Percentiles rank a stretch among this genome's conserved stretches.
These are phyloP conservation scores for Ctenosaura bakeri DNA, from an alignment of 2,797 vertebrate species.

Conservation along the genomic window DNA sequence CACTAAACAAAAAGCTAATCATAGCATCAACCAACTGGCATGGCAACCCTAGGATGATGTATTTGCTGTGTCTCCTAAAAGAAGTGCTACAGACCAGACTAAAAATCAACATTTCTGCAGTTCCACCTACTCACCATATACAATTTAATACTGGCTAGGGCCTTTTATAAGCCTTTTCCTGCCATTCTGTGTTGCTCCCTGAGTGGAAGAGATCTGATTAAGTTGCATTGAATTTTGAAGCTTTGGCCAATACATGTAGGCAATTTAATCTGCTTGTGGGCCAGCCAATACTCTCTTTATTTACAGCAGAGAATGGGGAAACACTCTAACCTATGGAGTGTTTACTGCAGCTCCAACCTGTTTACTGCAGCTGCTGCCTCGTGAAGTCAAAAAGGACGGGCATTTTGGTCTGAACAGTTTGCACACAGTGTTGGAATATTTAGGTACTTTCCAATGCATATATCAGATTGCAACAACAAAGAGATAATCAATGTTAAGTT, in stretches of 20 bases:
- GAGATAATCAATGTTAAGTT: neutral
- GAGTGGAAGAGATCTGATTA: neutral
- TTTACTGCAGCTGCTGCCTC: neutral
- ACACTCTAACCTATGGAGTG: neutral
- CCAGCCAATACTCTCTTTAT: neutral
- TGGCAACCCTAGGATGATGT: neutral
- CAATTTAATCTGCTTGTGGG: neutral
- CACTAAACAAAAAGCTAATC: neutral
- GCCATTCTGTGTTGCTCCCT: neutral
- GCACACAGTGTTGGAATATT: neutral
- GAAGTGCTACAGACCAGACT: neutral
- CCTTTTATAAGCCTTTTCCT: neutral
- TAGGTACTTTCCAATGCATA: conserved; percentile 16
- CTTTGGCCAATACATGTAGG: neutral
- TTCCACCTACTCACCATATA: neutral
- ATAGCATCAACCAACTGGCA: neutral
- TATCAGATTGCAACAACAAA: neutral
- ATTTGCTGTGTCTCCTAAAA: neutral
- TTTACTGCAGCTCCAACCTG: neutral
- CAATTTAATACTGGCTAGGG: neutral
- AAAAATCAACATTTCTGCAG: neutral
- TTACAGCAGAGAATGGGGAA: neutral
- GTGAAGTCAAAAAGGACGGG: neutral
- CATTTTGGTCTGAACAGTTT: neutral
- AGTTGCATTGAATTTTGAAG: neutral